Conservation (phyloP, 2,113 vertebrate species). For the Ceyx margarethae region DNA sequence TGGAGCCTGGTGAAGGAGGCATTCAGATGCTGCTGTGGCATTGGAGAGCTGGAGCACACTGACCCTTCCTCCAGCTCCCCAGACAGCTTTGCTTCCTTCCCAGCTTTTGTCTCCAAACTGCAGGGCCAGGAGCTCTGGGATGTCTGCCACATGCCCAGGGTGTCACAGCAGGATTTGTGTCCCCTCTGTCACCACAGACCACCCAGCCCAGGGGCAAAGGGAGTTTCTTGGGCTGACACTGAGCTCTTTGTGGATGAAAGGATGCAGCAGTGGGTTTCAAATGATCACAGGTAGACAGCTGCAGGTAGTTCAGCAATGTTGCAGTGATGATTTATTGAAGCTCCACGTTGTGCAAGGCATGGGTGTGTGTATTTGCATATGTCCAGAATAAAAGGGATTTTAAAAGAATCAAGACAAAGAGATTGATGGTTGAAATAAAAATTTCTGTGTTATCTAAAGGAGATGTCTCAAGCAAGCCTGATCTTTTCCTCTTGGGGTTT, state of each 20-base stretch:
- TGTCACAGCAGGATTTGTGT: neutral
- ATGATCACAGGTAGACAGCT: neutral
- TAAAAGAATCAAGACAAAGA: neutral
- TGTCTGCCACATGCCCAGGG: too few species aligned
- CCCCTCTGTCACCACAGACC: neutral
- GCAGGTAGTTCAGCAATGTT: neutral
- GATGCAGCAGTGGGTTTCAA: accelerated
- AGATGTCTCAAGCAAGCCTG: neutral
- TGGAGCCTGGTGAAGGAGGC: accelerated
- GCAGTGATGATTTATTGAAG: neutral
- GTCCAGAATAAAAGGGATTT: neutral
- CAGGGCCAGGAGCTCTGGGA: neutral
- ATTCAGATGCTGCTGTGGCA: neutral
- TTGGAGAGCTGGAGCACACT: neutral
- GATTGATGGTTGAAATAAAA: neutral
- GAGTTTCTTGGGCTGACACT: neutral
- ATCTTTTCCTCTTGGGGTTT: neutral
- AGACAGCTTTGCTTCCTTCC: accelerated
- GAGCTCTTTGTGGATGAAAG: neutral
- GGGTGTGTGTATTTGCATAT: neutral
- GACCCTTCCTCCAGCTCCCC: neutral
- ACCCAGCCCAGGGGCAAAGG: neutral
- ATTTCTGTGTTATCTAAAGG: neutral
- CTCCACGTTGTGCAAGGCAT: neutral
- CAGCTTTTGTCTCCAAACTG: neutral